Evolutionary conservation across 2,888 invertebrate genomes (phyloP).

Genomic region (Ichneumoninae sp.): DNA sequence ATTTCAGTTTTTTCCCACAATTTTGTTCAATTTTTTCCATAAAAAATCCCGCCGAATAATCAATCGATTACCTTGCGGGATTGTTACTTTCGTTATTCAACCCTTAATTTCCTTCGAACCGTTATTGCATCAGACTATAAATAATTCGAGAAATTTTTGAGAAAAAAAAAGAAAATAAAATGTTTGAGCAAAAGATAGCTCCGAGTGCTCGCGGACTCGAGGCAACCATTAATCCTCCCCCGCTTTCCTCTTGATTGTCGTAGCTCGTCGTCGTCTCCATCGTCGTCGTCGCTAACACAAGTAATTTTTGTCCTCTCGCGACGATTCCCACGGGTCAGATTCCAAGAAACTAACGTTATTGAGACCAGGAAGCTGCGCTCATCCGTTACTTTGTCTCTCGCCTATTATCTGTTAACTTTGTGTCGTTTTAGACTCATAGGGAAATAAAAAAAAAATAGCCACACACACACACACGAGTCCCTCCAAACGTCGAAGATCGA

Average conservation of each 20-base stretch:
- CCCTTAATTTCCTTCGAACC: too few relatives aligned
- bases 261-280: conserved; percentile 17
- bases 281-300: conserved; percentile 39
- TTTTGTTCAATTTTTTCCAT: too few relatives aligned
- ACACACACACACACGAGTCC: background rate
- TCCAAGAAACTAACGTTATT: conserved; percentile 58
- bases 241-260: conserved; percentile 16
- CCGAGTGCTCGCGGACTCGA: conserved; percentile 36
- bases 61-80: too few relatives aligned
- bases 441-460: background rate
- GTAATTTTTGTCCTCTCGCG: conserved; percentile 59
- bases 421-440: background rate
- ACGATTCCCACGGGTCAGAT: conserved; percentile 60
- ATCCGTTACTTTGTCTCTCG: conserved; percentile 26
- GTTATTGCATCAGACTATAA: too few relatives aligned
- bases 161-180: background rate
- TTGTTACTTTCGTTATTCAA: too few relatives aligned
- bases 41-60: too few relatives aligned
- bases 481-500: background rate
- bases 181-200: background rate
- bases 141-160: background rate
- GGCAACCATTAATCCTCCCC: conserved; percentile 29
- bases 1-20: too few relatives aligned
- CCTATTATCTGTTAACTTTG: conserved; percentile 35
- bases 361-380: conserved; percentile 45